These are phyloP conservation scores for Tineola bisselliella DNA, from an alignment of 2,888 invertebrate species.

Conservation along the genomic window DNA sequence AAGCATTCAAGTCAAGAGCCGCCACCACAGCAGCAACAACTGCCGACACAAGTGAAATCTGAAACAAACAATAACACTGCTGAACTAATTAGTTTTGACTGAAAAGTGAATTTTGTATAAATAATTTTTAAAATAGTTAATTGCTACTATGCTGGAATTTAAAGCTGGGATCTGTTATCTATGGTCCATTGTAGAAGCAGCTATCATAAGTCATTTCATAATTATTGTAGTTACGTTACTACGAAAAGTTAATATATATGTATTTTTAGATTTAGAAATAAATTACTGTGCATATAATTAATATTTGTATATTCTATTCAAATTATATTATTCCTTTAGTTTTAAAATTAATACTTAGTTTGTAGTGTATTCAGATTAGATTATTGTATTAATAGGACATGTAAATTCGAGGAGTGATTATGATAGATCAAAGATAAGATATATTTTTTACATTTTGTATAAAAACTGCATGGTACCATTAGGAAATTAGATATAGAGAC, in stretches of 20 bases:
- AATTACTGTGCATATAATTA: background rate
- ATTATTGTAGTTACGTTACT: no score
- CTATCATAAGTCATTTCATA: no score
- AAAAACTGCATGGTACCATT: no score
- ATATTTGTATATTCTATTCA: background rate
- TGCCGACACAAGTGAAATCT: conserved; percentile 42
- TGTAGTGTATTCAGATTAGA: background rate
- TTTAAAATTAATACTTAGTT: background rate
- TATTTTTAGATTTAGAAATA: background rate
- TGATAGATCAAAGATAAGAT: no score
- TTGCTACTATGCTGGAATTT: background rate
- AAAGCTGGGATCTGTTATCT: no score
- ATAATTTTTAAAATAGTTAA: background rate
- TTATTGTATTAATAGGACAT: no score
- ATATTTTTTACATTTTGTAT: no score
- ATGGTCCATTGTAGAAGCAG: no score
- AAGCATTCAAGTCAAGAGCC: conserved; percentile 14
- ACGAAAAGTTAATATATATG: no score
- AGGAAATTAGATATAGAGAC: no score
- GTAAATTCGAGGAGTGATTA: no score
- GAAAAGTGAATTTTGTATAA: conserved; percentile 29
- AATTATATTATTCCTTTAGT: background rate
- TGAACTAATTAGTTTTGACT: conserved; percentile 86
- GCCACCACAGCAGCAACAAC: conserved; percentile 23
- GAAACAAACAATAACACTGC: conserved; percentile 70